Evolutionary conservation across 1,140 invertebrate species (phyloP).

Genomic region (Armadillidium nasatum): DNA sequence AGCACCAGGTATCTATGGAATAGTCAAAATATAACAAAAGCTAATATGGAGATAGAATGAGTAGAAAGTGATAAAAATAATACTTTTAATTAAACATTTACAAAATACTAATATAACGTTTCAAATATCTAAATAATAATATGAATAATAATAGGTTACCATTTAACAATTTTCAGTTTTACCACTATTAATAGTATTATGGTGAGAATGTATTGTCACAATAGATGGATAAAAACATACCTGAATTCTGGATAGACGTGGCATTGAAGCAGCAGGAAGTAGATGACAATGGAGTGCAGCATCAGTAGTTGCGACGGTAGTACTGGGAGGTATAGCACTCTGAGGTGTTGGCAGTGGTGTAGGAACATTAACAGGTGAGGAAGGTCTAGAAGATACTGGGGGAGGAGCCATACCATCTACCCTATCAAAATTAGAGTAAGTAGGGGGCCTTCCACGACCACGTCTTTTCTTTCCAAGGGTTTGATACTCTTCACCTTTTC

Average conservation of each 20-base stretch:
- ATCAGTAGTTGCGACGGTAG: not conserved
- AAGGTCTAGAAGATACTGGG: constrained; percentile 15
- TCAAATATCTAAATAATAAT: too few relatives aligned
- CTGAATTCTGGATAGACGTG: constrained; percentile 37
- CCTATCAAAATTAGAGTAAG: constrained; percentile 28
- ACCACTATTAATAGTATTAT: too few relatives aligned
- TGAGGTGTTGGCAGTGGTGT: constrained; percentile 18
- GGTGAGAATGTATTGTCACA: too few relatives aligned
- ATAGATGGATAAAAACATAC: constrained; percentile 5
- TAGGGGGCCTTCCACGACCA: constrained; percentile 46
- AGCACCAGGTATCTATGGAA: not conserved
- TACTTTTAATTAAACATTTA: too few relatives aligned
- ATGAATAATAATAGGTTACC: too few relatives aligned
- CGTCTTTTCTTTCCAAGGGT: constrained; percentile 37
- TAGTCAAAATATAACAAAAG: too few relatives aligned
- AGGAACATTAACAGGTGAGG: not conserved
- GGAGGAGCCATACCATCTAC: not conserved
- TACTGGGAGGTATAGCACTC: not conserved
- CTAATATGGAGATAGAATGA: too few relatives aligned
- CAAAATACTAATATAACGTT: too few relatives aligned
- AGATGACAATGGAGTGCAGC: constrained; percentile 5
- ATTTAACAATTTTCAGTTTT: too few relatives aligned
- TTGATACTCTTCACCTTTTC: constrained; percentile 39
- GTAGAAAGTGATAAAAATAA: too few relatives aligned
- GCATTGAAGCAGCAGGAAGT: constrained; percentile 32